phyloP scores from a whole-genome alignment of 2,797 vertebrate species.

The Todus mexicanus region DNA sequence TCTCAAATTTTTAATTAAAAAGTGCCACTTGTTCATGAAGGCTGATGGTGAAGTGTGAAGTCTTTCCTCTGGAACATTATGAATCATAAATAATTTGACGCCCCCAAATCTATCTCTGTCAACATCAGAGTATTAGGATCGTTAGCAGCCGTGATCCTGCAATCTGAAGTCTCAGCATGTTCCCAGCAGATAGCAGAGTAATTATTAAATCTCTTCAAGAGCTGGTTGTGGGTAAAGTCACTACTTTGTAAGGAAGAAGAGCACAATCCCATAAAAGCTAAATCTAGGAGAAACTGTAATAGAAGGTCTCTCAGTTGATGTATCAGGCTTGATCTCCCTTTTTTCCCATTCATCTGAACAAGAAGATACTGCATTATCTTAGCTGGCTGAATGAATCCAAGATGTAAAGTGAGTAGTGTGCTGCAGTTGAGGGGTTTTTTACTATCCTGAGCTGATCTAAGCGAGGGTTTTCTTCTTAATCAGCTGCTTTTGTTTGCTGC shows the following conservation, averaged over 20 bases:
- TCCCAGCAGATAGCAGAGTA: background rate
- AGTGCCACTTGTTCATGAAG: background rate
- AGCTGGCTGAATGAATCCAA: background rate
- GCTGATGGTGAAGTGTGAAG: background rate
- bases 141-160: background rate
- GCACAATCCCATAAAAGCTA: background rate
- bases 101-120: background rate
- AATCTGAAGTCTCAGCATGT: background rate
- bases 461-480: background rate
- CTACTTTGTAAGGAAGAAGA: background rate
- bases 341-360: background rate
- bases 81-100: constrained; percentile 3
- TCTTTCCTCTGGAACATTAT: background rate
- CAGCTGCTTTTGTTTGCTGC: background rate
- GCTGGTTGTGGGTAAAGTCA: background rate
- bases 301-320: background rate
- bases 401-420: background rate
- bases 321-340: background rate
- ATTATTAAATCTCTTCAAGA: background rate
- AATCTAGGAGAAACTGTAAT: background rate
- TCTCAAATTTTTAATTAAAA: background rate
- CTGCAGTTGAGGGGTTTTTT: background rate
- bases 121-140: background rate
- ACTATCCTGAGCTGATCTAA: background rate
- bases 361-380: background rate